Conservation (phyloP, 2,797 vertebrate genomes). For the Meda fulgida region DNA sequence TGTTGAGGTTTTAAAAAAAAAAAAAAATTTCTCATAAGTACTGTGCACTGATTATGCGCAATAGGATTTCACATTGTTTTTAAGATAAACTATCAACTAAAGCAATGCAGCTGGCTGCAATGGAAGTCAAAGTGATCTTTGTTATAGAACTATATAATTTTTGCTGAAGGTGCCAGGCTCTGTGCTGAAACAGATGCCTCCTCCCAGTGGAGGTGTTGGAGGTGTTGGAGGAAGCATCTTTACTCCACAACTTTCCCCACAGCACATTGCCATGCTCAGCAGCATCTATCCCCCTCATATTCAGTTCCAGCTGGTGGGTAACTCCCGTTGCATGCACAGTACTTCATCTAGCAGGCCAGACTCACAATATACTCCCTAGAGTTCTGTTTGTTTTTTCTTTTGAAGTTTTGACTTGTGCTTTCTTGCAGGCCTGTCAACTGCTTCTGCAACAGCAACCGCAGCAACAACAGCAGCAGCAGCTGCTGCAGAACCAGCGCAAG, state of each 20-base stretch:
- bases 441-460: slow-evolving; percentile 85
- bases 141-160: neutral
- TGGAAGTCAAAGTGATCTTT: neutral
- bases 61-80: neutral
- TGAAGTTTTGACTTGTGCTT: slow-evolving; percentile 8
- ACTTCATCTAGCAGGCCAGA: neutral
- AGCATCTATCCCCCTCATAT: slow-evolving; percentile 96
- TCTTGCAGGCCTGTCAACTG: slow-evolving; percentile 92
- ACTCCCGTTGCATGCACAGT: neutral
- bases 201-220: slow-evolving; percentile 86
- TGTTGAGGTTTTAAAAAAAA: neutral
- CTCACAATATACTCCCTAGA: neutral
- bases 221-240: slow-evolving; percentile 80
- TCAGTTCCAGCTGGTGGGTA: slow-evolving; percentile 96
- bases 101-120: neutral
- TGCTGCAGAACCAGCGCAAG: slow-evolving; percentile 97
- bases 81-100: neutral
- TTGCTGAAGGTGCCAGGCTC: slow-evolving; percentile 91
- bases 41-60: neutral
- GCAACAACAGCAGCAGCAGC: slow-evolving; percentile 83
- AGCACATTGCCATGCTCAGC: slow-evolving; percentile 98
- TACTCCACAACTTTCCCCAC: slow-evolving; percentile 93
- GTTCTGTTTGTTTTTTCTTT: neutral
- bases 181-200: slow-evolving; percentile 97
- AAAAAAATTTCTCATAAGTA: neutral